A percentile compares a stretch with the other conserved stretches of the same genome.
Conservation (phyloP, 2,797 vertebrate species). For the Diceros bicornis region DNA sequence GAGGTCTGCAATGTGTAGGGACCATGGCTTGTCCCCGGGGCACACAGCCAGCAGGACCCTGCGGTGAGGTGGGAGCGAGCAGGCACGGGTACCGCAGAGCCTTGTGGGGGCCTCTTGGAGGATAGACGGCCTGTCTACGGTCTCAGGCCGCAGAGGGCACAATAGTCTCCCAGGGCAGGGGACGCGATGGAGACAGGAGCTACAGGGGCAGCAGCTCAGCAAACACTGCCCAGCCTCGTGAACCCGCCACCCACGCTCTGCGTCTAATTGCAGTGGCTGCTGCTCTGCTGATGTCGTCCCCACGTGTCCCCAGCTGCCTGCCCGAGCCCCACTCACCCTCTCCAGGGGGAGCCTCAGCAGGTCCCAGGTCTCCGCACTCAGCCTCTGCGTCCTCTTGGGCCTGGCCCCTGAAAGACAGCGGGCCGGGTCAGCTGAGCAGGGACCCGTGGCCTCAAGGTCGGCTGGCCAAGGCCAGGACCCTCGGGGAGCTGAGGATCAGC, state of each 20-base stretch:
- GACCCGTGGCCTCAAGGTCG: neutral
- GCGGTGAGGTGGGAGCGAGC: fast-evolving
- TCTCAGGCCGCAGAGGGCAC: neutral
- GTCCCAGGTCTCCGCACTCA: conserved; percentile 95
- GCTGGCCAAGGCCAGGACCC: no score
- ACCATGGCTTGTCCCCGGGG: fast-evolving
- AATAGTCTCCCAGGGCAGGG: neutral
- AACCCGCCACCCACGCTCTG: fast-evolving
- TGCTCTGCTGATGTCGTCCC: fast-evolving
- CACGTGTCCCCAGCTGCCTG: fast-evolving
- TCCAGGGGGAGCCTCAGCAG: conserved; percentile 94
- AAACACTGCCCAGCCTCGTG: neutral
- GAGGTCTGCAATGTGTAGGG: neutral
- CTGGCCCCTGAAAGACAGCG: conserved; percentile 92
- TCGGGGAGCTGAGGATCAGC: neutral
- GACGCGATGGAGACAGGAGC: fast-evolving
- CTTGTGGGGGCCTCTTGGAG: neutral
- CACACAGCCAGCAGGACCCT: fast-evolving
- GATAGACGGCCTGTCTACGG: neutral
- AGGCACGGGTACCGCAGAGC: fast-evolving
- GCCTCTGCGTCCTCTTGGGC: conserved; percentile 95
- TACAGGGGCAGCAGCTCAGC: fast-evolving
- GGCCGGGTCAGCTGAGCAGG: neutral
- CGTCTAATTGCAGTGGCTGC: neutral
- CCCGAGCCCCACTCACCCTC: conserved; percentile 90